Evolutionary conservation across 2,113 vertebrate species (phyloP), one percentile per base, ranked within the genome.

Genomic region (Candoia aspera): DNA sequence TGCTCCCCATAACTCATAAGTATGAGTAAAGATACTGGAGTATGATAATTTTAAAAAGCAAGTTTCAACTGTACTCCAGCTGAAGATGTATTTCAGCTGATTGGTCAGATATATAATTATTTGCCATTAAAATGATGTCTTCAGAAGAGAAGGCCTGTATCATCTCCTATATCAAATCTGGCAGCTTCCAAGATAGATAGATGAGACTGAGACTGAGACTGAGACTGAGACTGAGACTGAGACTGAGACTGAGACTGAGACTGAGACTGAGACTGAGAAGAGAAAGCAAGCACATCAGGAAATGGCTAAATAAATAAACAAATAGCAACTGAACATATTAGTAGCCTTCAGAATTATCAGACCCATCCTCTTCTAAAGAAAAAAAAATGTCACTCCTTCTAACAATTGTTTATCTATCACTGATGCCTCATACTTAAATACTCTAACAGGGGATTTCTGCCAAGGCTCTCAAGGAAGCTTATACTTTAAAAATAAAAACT

Each of bases 271-370:
- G n/a, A n/a, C n/a, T n/a, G n/a, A n/a, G n/a, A n/a, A n/a, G n/a
- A n/a, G n/a, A n/a, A n/a, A n/a, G n/a, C n/a, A n/a, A n/a, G n/a
- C n/a, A n/a, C n/a, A n/a, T n/a, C n/a, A n/a, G n/a, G n/a, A n/a
- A n/a, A n/a, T n/a, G n/a, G n/a, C 0, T 87, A 58, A 87, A 24
- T 93, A 88, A 90, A 93, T 96, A 95, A 94, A 6, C 21, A 93
- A 92, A 93, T 53, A 93, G 54, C 59, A 92, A 86, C 21, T 92
- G 42, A 93, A 37, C 9, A 83, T 57, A 3, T 54, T 92, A 93
- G 59, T 55, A 92, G 85, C 90, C 58, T 91, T 92, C 42, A 42
- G 42, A 42, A 42, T 93, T 11, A 87, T 68, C 8, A 37, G 17
- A 84, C 84, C 21, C 42, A 88, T 42, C 4, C 42, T 57, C 92